Evolutionary conservation across 2,888 invertebrate species (phyloP), one percentile per base, ranked within the genome.

Genomic region (Agrochola litura): DNA sequence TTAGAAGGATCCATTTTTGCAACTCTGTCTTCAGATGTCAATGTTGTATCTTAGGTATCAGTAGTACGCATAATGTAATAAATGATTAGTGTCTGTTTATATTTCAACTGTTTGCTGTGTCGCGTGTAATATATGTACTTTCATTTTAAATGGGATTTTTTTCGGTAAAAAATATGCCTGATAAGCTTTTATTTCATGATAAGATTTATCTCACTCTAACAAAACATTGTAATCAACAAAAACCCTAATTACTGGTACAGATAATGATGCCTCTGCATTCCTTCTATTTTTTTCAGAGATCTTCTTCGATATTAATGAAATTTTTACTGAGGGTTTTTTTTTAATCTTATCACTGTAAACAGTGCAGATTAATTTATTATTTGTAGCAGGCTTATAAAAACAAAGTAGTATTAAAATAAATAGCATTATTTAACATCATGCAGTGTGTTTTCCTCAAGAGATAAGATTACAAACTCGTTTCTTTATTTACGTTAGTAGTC

Each of bases 61-160:
- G 72, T 76, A 73, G 73, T 74, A 71, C 84, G 69, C 81, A 86
- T 84, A 71, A 70, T 85, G 64, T 77, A 89, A 86, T 87, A 80
- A 76, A 73, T 79, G 37, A 70, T 81, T 41, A 49, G 77, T 72
- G 56, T 73, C 63, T 85, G 73, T 89, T 88, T 87, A 82, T 76
- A 37, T 78, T 77, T 58, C 37, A 41, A 74, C 61, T 89, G 73
- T 84, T 86, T 88, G 67, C 78, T 68, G 41, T 80, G 67, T 76
- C 80, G 73, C 83, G 86, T 83, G 82, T 88, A 86, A 81, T 89
- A 85, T 87, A 89, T 86, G 41, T 54, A 56, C 10, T 56, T 73
- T n/a, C n/a, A 49, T 25, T 58, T 52, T 46, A 82, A 43, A 75
- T 75, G 22, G 2, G 22, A 43, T 25, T 58, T 65, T 9, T 43